Percentiles rank a stretch among this genome's conserved stretches.
These are phyloP conservation scores for Cassiopea xamachana DNA, from an alignment of 30 jellyfish, hydroid and myxozoan species.

Conservation along the genomic window DNA sequence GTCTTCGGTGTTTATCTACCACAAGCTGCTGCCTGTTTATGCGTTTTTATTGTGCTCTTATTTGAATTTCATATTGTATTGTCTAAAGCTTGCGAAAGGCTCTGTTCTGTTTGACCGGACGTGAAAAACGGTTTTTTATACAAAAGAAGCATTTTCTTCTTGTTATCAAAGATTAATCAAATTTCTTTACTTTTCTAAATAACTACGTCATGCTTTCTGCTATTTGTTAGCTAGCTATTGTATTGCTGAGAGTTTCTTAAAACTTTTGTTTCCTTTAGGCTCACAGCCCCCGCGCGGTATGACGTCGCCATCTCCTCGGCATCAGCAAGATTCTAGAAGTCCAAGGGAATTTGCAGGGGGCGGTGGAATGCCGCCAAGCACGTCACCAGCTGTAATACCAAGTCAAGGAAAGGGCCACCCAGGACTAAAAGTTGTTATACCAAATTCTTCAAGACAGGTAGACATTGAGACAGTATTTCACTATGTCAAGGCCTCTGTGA, in stretches of 20 bases:
- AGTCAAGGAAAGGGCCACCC: conserved; percentile 79
- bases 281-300: conserved; percentile 67
- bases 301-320: conserved; percentile 78
- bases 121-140: neutral
- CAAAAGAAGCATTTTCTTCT: neutral
- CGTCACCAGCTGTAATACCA: conserved; percentile 53
- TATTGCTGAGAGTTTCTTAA: too few relatives aligned
- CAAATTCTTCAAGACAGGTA: conserved; percentile 78
- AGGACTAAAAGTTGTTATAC: conserved; percentile 79
- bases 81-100: too few relatives aligned
- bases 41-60: too few relatives aligned
- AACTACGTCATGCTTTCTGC: too few relatives aligned
- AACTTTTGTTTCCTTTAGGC: neutral
- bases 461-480: neutral
- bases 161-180: neutral
- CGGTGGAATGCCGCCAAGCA: conserved; percentile 65
- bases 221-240: too few relatives aligned
- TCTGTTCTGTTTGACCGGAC: neutral
- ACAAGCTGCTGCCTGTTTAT: neutral
- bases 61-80: too few relatives aligned
- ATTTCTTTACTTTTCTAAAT: neutral
- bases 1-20: neutral
- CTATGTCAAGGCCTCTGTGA: too few relatives aligned
- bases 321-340: conserved; percentile 75
- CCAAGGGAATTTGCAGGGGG: conserved; percentile 79